Evolutionary conservation across 1,140 invertebrate species (phyloP).

Genomic region (Coenobita brevimanus): DNA sequence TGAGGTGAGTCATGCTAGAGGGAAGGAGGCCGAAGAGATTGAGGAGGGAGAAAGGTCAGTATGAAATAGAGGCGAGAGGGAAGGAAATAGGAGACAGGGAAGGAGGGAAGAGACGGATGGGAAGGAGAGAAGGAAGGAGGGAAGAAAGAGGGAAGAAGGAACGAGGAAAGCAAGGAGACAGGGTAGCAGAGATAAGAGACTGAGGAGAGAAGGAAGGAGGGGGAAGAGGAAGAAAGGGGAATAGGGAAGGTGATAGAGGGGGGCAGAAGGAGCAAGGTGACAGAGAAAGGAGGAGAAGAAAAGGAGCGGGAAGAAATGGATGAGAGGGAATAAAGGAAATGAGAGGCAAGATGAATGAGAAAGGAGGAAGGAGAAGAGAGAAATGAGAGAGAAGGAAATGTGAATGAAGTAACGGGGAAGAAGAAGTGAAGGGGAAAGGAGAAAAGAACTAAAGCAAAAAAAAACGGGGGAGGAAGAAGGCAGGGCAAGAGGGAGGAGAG

Average conservation of each 20-base stretch:
- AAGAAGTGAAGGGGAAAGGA: not conserved
- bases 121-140: not conserved
- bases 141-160: slow-evolving; percentile 1
- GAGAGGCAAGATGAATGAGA: not conserved
- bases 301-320: not conserved
- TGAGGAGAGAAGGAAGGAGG: too few relatives aligned
- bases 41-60: too few relatives aligned
- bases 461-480: not conserved
- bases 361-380: too few relatives aligned
- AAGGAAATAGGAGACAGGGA: not conserved
- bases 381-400: not conserved
- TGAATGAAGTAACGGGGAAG: not conserved
- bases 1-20: too few relatives aligned
- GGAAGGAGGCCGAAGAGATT: too few relatives aligned
- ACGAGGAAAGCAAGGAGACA: too few relatives aligned
- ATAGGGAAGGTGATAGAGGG: not conserved
- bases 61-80: not conserved
- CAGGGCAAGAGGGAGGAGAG: not conserved
- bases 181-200: too few relatives aligned
- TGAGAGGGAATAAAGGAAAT: not conserved
- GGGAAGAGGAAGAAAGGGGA: too few relatives aligned
- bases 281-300: not conserved
- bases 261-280: not conserved
- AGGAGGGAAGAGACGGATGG: too few relatives aligned
- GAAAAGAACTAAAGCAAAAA: not conserved